phyloP scores from a whole-genome alignment of 1,140 invertebrate genomes.

The Drosophila mojavensis region DNA sequence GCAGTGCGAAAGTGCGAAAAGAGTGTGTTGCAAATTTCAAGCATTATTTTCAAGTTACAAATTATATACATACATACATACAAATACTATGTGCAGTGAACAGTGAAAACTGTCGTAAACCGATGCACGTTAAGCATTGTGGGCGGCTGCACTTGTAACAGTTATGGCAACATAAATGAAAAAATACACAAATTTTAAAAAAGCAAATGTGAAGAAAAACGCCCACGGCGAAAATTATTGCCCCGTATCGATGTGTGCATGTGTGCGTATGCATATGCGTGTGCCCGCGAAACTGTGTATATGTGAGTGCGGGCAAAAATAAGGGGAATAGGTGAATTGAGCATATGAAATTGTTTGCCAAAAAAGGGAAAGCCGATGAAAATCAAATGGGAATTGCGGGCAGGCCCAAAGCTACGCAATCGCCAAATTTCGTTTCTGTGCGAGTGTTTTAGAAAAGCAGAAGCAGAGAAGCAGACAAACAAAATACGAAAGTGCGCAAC shows the following conservation, averaged over 20 bases:
- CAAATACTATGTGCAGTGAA: slow-evolving; percentile 2
- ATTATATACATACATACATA: neutral
- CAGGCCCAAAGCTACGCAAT: slow-evolving; percentile 39
- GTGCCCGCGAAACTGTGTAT: slow-evolving; percentile 23
- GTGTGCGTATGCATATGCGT: slow-evolving; percentile 15
- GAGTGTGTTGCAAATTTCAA: slow-evolving; percentile 25
- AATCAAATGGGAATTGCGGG: slow-evolving; percentile 40
- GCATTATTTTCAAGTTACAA: slow-evolving; percentile 34
- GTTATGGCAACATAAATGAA: slow-evolving; percentile 43
- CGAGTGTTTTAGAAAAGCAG: slow-evolving; percentile 20
- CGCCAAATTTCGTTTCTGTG: slow-evolving; percentile 18
- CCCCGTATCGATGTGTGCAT: slow-evolving; percentile 20
- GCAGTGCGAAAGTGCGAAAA: slow-evolving; percentile 31
- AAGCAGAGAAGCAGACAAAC: slow-evolving; percentile 14
- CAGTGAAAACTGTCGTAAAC: slow-evolving; percentile 19
- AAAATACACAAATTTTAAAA: slow-evolving; percentile 23
- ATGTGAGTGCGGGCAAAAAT: slow-evolving; percentile 30
- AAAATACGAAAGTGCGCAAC: slow-evolving; percentile 33
- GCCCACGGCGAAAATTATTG: slow-evolving; percentile 63
- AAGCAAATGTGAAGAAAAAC: slow-evolving; percentile 57
- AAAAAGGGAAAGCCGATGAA: slow-evolving; percentile 43
- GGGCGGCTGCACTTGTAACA: slow-evolving; percentile 51
- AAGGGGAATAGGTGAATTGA: slow-evolving; percentile 36
- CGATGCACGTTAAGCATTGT: slow-evolving; percentile 16
- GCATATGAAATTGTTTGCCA: slow-evolving; percentile 32